phyloP scores from a whole-genome alignment of 2,113 vertebrate species.

The Alosa alosa region DNA sequence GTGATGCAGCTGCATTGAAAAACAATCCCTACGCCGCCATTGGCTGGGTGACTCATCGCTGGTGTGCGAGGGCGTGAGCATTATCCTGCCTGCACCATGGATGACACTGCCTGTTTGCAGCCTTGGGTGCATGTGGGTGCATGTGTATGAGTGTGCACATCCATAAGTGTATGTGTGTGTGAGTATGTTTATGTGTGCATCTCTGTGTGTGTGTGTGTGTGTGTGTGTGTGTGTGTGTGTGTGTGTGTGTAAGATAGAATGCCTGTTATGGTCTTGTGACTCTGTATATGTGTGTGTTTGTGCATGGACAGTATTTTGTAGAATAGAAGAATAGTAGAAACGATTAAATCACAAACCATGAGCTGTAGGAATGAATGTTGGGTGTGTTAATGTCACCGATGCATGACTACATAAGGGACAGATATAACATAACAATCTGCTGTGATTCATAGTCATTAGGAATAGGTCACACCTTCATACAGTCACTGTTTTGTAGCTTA shows the following conservation, averaged over 20 bases:
- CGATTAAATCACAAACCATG: background rate
- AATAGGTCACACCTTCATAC: background rate
- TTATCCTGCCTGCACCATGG: background rate
- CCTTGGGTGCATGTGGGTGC: constrained; percentile 7
- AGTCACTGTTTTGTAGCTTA: background rate
- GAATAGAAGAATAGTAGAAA: background rate
- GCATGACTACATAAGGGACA: background rate
- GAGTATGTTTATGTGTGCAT: constrained; percentile 6
- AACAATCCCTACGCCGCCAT: constrained; percentile 25
- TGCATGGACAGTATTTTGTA: background rate
- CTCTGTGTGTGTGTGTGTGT: background rate
- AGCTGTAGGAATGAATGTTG: background rate
- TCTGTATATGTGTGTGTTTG: background rate
- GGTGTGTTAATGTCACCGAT: background rate
- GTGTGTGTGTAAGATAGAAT: background rate
- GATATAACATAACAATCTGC: background rate
- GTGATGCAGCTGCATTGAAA: background rate
- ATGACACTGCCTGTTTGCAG: constrained; percentile 21
- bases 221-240: constrained; percentile 1
- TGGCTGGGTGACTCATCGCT: constrained; percentile 39
- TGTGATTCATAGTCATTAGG: background rate
- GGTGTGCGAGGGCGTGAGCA: background rate
- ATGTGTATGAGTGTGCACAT: background rate
- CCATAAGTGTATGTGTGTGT: background rate
- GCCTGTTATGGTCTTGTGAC: no score